phyloP scores from a whole-genome alignment of 2,797 vertebrate species.

The Gymnothorax javanicus region DNA sequence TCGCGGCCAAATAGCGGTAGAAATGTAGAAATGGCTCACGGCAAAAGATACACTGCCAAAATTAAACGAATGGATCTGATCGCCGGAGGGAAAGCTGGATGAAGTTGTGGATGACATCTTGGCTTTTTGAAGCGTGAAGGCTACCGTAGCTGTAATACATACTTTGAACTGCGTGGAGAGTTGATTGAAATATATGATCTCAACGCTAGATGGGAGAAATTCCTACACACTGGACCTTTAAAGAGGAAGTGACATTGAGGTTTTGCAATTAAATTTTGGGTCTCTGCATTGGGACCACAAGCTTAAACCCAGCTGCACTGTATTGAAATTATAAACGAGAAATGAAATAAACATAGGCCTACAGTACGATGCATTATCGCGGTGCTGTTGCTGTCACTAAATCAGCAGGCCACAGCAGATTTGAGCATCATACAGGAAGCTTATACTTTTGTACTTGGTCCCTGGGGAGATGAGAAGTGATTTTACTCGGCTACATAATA shows the following conservation, averaged over 20 bases:
- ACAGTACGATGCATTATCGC: not conserved
- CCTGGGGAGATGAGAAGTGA: not conserved
- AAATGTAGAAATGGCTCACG: too few species aligned
- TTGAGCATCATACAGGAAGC: not conserved
- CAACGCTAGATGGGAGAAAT: too few species aligned
- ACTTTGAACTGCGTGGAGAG: too few species aligned
- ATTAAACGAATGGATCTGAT: too few species aligned
- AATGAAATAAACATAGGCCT: not conserved
- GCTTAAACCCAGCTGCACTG: not conserved
- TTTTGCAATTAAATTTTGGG: not conserved
- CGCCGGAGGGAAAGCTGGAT: too few species aligned
- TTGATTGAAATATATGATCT: too few species aligned
- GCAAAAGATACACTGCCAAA: too few species aligned
- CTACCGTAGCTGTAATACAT: too few species aligned
- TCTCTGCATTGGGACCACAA: not conserved
- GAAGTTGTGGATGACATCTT: too few species aligned
- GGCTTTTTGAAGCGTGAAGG: too few species aligned
- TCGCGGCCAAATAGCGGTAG: too few species aligned
- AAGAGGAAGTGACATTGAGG: not conserved
- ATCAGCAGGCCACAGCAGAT: not conserved
- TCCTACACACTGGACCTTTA: too few species aligned
- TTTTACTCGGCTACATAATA: not conserved
- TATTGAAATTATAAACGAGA: not conserved
- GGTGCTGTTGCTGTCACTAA: not conserved
- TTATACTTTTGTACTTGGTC: not conserved